Evolutionary conservation across 2,888 invertebrate species (phyloP), one percentile per base, ranked within the genome.

Genomic region (Dynastes tityus): DNA sequence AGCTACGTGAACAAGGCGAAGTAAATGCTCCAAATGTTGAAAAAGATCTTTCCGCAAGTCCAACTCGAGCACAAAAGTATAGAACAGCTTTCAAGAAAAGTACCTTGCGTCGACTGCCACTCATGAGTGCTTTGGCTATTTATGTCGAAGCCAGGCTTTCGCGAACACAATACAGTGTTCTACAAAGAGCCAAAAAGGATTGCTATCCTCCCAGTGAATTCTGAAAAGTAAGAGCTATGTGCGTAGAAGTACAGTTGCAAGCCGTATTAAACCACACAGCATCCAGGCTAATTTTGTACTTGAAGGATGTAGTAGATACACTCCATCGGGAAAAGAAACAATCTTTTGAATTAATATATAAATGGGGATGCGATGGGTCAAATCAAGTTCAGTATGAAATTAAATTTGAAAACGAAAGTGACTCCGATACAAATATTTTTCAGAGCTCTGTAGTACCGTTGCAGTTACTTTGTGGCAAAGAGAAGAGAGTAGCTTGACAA

Each of bases 161-260:
- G 32, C 32, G 32, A 3, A 3, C 32, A 4, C 32, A 32, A 32
- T 32, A 32, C 32, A 4, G 68, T 32, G 22, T 80, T 40, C 27
- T 83, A 45, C 71, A 79, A 55, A 78, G 79, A 74, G 79, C 65
- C 65, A 83, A 83, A 78, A 78, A 75, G 70, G 73, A 81, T 53
- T 82, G 82, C 75, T 82, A 83, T 74, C 82, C 81, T 53, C 49
- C 32, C 65, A 49, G 79, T 75, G 61, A 76, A 4, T 32, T 32
- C 32, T 5, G 32, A 51, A 16, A n/a, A 63, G 78, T 84, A 55
- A 79, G 80, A 58, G 81, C 81, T 67, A 81, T 78, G 13, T 79
- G 58, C 65, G 81, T 81, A 37, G 81, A 82, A 76, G 77, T 83
- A 71, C 65, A 79, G n/a, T 76, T 83, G 29, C 83, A 84, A 80